Evolutionary conservation across 2,113 vertebrate genomes (phyloP), one percentile per base, ranked within the genome.

Genomic region (Picathartes gymnocephalus): DNA sequence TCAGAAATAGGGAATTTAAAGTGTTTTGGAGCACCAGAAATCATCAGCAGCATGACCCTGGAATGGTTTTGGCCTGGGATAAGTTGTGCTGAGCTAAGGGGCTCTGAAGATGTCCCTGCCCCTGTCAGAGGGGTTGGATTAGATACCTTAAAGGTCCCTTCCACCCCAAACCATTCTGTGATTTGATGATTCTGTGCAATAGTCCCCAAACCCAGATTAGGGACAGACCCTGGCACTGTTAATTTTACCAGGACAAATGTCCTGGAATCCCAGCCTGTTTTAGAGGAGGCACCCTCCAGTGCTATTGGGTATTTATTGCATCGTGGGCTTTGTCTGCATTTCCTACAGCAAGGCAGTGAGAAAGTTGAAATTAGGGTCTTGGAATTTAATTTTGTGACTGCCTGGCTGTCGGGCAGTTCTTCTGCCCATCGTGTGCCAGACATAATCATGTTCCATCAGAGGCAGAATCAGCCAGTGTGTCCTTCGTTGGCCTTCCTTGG

Each of bases 371-470:
- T 19, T 79, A 90, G 70, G 95, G 54, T 81, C 83, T 30, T 40
- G 51, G 65, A 88, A 93, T 94, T 91, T 50, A 93, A 95, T 96
- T 88, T 78, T 54, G 87, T 19, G 35, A 64, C 85, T 96, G 92
- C 72, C 72, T 93, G 90, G 79, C 45, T 93, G 94, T 86, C 16
- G 19, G 60, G 86, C 50, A 83, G 62, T 23, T 93, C 86, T 90
- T 82, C 86, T 92, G 82, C 64, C 83, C 57, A 8, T 64, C 1
- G 2, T 62, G 51, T 0, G 5, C 79, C 79, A 81, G 83, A 80
- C 1, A 2, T 74, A 90, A 94, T 92, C 83, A 64, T 64, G 94
- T 91, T 95, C 92, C 86, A 66, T 83, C 86, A 78, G 83, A 90
- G 21, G 61, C 73, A 92, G 57, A 64, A 58, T 27, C 48, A 94